These are phyloP conservation scores for Enteromius viviparus DNA, from an alignment of 2,797 vertebrate genomes.

Conservation along the genomic window DNA sequence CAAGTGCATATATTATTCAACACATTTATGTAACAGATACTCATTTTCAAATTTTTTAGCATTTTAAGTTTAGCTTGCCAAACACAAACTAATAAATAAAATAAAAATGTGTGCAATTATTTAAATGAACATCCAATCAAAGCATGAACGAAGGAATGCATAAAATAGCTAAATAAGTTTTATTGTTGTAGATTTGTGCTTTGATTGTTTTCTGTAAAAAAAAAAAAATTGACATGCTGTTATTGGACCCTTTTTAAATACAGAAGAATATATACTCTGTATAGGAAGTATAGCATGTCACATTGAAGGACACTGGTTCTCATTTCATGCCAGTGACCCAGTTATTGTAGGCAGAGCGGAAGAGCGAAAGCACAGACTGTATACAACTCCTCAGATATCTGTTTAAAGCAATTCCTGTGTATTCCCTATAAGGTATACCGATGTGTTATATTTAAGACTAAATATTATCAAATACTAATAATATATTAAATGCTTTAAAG, in stretches of 20 bases:
- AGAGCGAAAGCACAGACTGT: background rate
- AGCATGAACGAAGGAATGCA: background rate
- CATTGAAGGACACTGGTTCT: background rate
- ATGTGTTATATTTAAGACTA: background rate
- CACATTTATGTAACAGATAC: background rate
- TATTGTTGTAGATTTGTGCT: background rate
- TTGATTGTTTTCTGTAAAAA: background rate
- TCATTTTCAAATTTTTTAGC: background rate
- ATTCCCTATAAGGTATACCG: background rate
- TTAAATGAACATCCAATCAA: background rate
- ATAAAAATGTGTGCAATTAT: background rate
- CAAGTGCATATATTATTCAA: background rate
- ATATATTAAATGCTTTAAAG: constrained; percentile 1
- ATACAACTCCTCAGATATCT: background rate
- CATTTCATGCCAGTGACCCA: background rate
- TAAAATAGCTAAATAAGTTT: background rate
- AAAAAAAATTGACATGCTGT: too few species aligned
- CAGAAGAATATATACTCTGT: background rate
- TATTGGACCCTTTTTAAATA: background rate
- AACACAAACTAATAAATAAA: background rate
- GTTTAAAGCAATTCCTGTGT: background rate
- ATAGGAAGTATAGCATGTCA: constrained; percentile 15
- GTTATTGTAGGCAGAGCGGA: background rate
- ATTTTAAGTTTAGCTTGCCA: background rate
- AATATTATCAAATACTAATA: constrained; percentile 18